These are phyloP conservation scores for Sylvicapra grimmia DNA, from an alignment of 2,113 vertebrate genomes.

Conservation along the genomic window DNA sequence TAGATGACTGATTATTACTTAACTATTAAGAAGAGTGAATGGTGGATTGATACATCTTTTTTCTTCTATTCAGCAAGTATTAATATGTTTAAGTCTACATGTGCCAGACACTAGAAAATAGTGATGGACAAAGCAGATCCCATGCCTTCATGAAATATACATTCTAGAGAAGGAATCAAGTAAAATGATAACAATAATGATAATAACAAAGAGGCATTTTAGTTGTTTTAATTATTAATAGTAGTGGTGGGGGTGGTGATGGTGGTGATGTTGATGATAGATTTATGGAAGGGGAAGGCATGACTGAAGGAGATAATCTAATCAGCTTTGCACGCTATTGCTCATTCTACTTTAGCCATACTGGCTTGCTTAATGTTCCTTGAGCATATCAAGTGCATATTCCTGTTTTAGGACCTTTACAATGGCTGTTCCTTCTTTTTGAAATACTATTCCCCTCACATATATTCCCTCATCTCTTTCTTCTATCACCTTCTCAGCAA, in stretches of 20 bases:
- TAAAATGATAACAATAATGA: neutral
- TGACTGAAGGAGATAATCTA: neutral
- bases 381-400: neutral
- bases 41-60: neutral
- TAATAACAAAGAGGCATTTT: neutral
- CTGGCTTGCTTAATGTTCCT: neutral
- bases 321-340: accelerated
- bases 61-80: neutral
- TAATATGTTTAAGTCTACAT: neutral
- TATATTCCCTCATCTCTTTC: neutral
- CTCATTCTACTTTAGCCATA: neutral
- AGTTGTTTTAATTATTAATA: neutral
- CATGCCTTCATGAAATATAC: neutral
- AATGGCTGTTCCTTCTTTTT: neutral
- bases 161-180: neutral
- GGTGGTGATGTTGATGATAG: neutral
- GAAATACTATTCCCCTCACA: neutral
- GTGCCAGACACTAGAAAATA: neutral
- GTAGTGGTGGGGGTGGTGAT: neutral
- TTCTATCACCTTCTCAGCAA: neutral
- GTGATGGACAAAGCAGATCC: neutral
- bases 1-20: neutral
- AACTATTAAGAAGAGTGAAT: neutral
- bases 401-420: neutral
- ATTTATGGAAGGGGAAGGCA: neutral